Evolutionary conservation across 2,888 invertebrate species (phyloP), one percentile per base, ranked within the genome.

Genomic region (Tortricodes alternella): DNA sequence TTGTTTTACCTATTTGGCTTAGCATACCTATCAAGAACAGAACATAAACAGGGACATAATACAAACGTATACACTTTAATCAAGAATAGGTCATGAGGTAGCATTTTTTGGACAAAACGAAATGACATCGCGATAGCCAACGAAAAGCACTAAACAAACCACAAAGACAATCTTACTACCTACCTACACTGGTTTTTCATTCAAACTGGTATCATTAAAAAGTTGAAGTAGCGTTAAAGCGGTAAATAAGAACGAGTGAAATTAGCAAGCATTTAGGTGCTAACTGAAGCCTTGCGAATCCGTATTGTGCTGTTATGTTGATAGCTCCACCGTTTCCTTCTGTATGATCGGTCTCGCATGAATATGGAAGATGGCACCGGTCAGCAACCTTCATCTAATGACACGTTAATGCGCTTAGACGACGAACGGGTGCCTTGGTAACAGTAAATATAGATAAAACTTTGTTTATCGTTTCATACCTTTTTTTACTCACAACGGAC

Each of bases 381-480:
- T 87, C 87, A 89, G 83, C 84, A 76, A 88, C 87, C 88, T 87
- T 84, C 73, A 71, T 78, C 83, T 86, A 87, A 88, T 87, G 83
- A 86, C 81, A 87, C 79, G 83, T 78, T 87, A 86, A 85, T 85
- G 78, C 74, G 78, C 75, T 76, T 76, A 83, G 78, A 75, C 78
- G 68, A 76, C 71, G 75, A 78, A 71, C 80, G 80, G 74, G 77
- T 80, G 80, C 76, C 71, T 71, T 74, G 68, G 62, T 85, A 90
- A 90, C 89, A 88, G 89, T 89, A 89, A 85, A 86, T 66, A 73
- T 70, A 77, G 85, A 85, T 88, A 88, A 86, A 86, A 81, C 81
- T 76, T 85, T 79, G 83, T 77, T 41, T 48, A 53, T 21, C 32
- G 32, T 56, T 86, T 77, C 75, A 78, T 79, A 73, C 74, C 77